Conservation (phyloP, 2,888 invertebrate genomes). For the Archips crataeganus region DNA sequence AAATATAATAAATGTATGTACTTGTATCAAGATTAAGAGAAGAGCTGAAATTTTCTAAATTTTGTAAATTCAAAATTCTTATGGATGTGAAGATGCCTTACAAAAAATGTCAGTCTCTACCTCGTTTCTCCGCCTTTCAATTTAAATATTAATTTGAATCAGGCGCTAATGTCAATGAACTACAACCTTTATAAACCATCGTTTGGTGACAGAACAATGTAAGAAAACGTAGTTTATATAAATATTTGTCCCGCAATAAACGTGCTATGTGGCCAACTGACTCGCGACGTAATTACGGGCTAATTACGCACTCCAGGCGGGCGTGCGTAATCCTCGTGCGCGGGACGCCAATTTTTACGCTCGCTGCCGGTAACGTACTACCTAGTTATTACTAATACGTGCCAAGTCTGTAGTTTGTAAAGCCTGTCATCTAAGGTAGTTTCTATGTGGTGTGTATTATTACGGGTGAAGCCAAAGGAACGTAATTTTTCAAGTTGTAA, state of each 20-base stretch:
- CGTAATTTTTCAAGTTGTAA: too few species aligned
- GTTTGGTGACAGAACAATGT: too few species aligned
- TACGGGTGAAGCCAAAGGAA: too few species aligned
- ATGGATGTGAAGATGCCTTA: too few species aligned
- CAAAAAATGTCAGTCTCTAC: too few species aligned
- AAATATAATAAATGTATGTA: too few species aligned
- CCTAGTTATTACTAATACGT: background rate
- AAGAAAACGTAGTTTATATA: background rate
- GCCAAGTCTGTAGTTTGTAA: background rate
- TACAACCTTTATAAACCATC: too few species aligned
- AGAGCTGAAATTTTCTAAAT: too few species aligned
- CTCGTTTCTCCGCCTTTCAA: too few species aligned
- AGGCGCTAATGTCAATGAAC: too few species aligned
- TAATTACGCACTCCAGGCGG: slow-evolving; percentile 69
- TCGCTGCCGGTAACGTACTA: slow-evolving; percentile 1
- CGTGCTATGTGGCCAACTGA: slow-evolving; percentile 46
- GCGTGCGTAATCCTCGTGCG: slow-evolving; percentile 38
- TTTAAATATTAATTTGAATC: background rate
- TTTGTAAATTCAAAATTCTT: too few species aligned
- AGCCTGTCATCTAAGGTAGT: background rate
- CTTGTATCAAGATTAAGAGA: too few species aligned
- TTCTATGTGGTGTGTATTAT: background rate
- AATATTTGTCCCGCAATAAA: slow-evolving; percentile 6
- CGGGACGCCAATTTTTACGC: slow-evolving; percentile 19
- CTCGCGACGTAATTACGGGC: slow-evolving; percentile 67